phyloP scores from a whole-genome alignment of 2,888 invertebrate species.

The Axea sp. region DNA sequence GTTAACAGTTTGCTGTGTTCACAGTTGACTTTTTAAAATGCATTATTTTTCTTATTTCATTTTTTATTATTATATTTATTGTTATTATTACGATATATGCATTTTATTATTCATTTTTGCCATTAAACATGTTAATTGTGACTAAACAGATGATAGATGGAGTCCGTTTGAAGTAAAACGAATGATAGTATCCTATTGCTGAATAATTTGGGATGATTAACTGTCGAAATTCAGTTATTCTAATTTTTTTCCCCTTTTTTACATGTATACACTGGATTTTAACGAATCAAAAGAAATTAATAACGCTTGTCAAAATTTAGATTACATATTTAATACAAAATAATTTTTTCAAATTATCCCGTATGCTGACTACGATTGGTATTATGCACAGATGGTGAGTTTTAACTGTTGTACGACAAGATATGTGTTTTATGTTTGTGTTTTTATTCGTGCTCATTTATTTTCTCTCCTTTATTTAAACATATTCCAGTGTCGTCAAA shows the following conservation, averaged over 20 bases:
- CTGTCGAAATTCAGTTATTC: conserved; percentile 8
- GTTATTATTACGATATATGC: too few species aligned
- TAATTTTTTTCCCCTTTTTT: conserved; percentile 59
- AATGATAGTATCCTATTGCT: conserved; percentile 2
- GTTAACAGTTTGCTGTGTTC: conserved; percentile 23
- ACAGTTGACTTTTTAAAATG: not conserved
- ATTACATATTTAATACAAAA: conserved; percentile 70
- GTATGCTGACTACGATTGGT: conserved; percentile 75
- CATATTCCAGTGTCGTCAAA: not conserved
- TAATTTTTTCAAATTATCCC: conserved; percentile 75
- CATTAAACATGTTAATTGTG: conserved; percentile 8
- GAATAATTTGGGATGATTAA: conserved; percentile 10
- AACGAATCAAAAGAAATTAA: conserved; percentile 33
- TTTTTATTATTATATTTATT: too few species aligned
- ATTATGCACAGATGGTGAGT: conserved; percentile 79
- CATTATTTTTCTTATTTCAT: not conserved
- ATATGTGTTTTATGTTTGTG: conserved; percentile 70
- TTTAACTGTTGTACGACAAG: conserved; percentile 66
- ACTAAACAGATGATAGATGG: conserved; percentile 16
- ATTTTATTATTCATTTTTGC: too few species aligned
- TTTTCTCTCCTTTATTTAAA: conserved; percentile 1
- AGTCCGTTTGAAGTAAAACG: conserved; percentile 10
- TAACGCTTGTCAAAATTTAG: conserved; percentile 51
- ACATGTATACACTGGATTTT: conserved; percentile 57
- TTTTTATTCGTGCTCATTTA: conserved; percentile 50